phyloP scores from a whole-genome alignment of 2,113 vertebrate species.

The Perca flavescens region DNA sequence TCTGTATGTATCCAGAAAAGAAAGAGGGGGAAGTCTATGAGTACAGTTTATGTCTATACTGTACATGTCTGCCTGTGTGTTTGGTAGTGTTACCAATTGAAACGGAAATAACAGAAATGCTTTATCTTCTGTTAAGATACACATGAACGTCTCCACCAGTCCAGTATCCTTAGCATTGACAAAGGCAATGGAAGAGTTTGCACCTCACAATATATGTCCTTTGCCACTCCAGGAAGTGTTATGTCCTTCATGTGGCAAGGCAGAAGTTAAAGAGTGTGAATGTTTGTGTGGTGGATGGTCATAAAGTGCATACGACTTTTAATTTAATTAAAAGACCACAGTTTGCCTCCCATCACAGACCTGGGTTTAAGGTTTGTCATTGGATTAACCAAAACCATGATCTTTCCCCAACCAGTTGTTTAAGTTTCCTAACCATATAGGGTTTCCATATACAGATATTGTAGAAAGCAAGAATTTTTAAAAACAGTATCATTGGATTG shows the following conservation, averaged over 20 bases:
- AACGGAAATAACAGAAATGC: neutral
- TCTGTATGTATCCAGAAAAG: constrained; percentile 5
- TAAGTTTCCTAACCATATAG: neutral
- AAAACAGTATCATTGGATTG: neutral
- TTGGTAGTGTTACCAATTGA: neutral
- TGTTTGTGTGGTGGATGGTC: neutral
- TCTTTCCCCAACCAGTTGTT: neutral
- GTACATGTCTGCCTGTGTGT: neutral
- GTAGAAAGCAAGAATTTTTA: neutral
- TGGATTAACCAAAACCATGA: neutral
- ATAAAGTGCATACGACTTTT: neutral
- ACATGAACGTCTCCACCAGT: neutral
- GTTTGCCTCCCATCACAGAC: neutral
- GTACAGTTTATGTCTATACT: neutral
- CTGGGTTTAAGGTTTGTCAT: neutral
- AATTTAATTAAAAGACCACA: neutral
- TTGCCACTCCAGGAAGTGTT: neutral
- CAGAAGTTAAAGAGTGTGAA: neutral
- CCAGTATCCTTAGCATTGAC: neutral
- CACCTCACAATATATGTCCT: too few species aligned
- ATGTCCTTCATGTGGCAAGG: neutral
- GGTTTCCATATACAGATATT: too few species aligned
- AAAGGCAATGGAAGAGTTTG: neutral
- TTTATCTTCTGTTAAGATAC: neutral
- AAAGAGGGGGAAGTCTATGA: neutral